phyloP scores from a whole-genome alignment of 2,797 vertebrate species.

The Mus minutoides region DNA sequence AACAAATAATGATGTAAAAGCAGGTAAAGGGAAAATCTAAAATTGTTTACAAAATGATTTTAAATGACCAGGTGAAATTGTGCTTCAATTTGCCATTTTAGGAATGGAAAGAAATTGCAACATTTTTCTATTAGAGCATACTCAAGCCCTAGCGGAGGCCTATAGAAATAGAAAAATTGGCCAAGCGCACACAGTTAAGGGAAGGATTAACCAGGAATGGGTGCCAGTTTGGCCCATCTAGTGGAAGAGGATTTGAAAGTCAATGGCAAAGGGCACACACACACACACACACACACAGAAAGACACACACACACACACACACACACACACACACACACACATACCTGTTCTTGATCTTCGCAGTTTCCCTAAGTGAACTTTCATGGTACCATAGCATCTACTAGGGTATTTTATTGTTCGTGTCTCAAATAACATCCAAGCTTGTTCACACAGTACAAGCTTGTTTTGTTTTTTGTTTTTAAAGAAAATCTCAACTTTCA shows the following conservation, averaged over 20 bases:
- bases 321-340: background rate
- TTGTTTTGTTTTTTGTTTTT: no score
- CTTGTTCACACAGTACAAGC: background rate
- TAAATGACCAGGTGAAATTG: background rate
- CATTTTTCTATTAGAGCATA: background rate
- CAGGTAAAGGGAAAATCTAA: background rate
- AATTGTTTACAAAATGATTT: background rate
- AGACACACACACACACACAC: background rate
- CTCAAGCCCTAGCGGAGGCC: background rate
- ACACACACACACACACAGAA: no score
- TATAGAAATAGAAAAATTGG: background rate
- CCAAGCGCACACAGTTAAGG: background rate
- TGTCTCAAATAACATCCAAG: background rate
- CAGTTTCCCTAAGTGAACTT: background rate
- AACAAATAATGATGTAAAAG: background rate
- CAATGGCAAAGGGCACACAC: background rate
- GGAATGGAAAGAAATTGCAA: background rate
- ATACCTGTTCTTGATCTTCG: background rate
- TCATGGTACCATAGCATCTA: background rate
- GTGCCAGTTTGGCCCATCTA: background rate
- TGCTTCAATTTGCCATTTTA: background rate
- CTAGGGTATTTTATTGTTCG: background rate
- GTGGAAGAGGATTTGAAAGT: conserved; percentile 11
- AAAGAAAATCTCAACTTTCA: background rate
- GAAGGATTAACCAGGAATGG: background rate